phyloP scores from a whole-genome alignment of 2,797 vertebrate species.

The Coendou prehensilis region DNA sequence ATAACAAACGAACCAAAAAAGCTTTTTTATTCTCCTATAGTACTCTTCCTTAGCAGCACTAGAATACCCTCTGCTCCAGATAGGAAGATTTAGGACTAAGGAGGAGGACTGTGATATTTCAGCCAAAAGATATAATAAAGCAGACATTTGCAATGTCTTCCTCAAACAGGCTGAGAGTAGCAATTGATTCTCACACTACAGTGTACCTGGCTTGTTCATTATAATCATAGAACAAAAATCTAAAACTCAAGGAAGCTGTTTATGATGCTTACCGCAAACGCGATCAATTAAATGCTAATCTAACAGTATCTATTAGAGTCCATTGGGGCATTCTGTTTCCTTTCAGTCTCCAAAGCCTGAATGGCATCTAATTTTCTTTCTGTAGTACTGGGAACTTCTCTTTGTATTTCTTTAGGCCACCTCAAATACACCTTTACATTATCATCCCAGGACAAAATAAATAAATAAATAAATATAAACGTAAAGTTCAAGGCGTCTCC shows the following conservation, averaged over 20 bases:
- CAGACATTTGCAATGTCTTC: slow-evolving; percentile 81
- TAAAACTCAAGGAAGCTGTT: slow-evolving; percentile 79
- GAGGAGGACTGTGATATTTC: slow-evolving; percentile 62
- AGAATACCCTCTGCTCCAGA: slow-evolving; percentile 39
- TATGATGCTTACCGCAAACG: slow-evolving; percentile 64
- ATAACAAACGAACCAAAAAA: neutral
- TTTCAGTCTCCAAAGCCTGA: slow-evolving; percentile 59
- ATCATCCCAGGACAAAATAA: neutral
- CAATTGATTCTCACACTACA: slow-evolving; percentile 67
- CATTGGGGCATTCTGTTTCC: slow-evolving; percentile 62
- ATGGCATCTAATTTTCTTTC: slow-evolving; percentile 63
- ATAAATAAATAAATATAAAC: neutral
- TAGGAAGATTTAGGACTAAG: slow-evolving; percentile 29
- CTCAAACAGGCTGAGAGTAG: slow-evolving; percentile 77
- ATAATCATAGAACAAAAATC: slow-evolving; percentile 75
- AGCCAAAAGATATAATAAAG: slow-evolving; percentile 63
- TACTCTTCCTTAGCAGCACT: slow-evolving; percentile 31
- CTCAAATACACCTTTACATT: slow-evolving; percentile 26
- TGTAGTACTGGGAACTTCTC: slow-evolving; percentile 40
- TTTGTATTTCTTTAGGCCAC: slow-evolving; percentile 48
- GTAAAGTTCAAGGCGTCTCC: slow-evolving; percentile 64
- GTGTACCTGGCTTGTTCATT: slow-evolving; percentile 78
- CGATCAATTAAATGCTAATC: slow-evolving; percentile 77
- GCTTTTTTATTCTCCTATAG: slow-evolving; percentile 27
- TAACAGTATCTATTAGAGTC: slow-evolving; percentile 50